phyloP scores from a whole-genome alignment of 2,113 vertebrate species.

The Corydoras maculifer region DNA sequence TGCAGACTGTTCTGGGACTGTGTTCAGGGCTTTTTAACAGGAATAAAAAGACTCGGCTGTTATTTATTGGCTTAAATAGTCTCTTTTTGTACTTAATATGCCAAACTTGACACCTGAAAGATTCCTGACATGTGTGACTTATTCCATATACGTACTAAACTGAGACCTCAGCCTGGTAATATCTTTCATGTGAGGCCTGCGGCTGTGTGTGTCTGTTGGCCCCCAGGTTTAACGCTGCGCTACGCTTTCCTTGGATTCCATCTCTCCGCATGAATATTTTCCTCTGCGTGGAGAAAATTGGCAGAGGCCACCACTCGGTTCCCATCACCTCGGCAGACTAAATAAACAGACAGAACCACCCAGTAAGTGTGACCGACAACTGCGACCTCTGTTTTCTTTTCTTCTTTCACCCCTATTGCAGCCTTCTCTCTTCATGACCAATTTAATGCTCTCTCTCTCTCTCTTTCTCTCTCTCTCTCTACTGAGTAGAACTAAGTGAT shows the following conservation, averaged over 20 bases:
- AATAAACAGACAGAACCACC: slow-evolving; percentile 61
- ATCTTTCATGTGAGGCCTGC: slow-evolving; percentile 34
- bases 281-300: slow-evolving; percentile 64
- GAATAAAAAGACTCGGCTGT: too few relatives aligned
- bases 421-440: slow-evolving; percentile 10
- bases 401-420: slow-evolving; percentile 8
- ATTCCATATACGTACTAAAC: not conserved
- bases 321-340: slow-evolving; percentile 61
- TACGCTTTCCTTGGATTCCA: slow-evolving; percentile 50
- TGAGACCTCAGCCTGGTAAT: slow-evolving; percentile 28
- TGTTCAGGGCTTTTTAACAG: too few relatives aligned
- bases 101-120: not conserved
- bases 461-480: not conserved
- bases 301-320: slow-evolving; percentile 54
- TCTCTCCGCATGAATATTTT: slow-evolving; percentile 61
- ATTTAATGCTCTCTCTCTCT: slow-evolving; percentile 1
- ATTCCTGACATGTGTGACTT: not conserved
- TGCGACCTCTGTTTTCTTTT: slow-evolving; percentile 29
- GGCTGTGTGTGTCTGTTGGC: slow-evolving; percentile 60
- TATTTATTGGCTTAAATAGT: too few relatives aligned
- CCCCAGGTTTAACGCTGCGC: slow-evolving; percentile 46
- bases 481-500: not conserved
- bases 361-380: slow-evolving; percentile 40
- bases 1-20: too few relatives aligned
- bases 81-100: too few relatives aligned